These are phyloP conservation scores for Perithous albicinctus DNA, from an alignment of 2,888 invertebrate genomes.

Conservation along the genomic window DNA sequence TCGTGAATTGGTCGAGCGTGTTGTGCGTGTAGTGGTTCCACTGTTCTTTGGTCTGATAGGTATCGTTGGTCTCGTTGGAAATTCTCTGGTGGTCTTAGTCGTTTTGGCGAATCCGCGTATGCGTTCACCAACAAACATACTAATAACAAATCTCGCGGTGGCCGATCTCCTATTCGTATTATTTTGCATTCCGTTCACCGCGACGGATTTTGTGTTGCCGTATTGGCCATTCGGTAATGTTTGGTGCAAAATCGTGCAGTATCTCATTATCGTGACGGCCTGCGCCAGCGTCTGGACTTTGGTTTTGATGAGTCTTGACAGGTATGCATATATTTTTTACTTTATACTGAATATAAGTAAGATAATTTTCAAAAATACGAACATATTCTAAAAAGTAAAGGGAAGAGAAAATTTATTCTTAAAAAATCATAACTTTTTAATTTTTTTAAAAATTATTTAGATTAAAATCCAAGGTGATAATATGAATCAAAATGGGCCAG, in stretches of 20 bases:
- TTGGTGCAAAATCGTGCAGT: conserved; percentile 96
- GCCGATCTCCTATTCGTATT: conserved; percentile 96
- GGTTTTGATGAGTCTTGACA: conserved; percentile 96
- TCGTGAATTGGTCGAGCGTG: conserved; percentile 85
- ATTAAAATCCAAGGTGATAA: no score
- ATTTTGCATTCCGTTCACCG: conserved; percentile 97
- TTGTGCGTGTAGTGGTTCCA: conserved; percentile 91
- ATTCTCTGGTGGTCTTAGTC: conserved; percentile 94
- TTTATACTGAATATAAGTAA: background rate
- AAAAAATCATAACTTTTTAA: no score
- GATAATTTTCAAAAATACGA: no score
- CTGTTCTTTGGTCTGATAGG: conserved; percentile 94
- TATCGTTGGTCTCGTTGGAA: conserved; percentile 95
- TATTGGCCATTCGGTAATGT: conserved; percentile 96
- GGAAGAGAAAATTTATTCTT: no score
- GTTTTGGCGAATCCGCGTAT: conserved; percentile 95
- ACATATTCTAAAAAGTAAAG: no score
- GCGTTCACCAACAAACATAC: conserved; percentile 96
- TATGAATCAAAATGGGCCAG: no score
- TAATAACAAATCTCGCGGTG: conserved; percentile 95
- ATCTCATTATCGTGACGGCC: conserved; percentile 96
- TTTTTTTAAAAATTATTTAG: background rate
- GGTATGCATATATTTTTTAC: conserved; percentile 80
- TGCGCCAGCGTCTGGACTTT: conserved; percentile 97
- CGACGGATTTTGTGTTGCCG: conserved; percentile 94